Base-by-base conservation (phyloP, 1,140 invertebrate species). In the Camponotus vicinus region DNA sequence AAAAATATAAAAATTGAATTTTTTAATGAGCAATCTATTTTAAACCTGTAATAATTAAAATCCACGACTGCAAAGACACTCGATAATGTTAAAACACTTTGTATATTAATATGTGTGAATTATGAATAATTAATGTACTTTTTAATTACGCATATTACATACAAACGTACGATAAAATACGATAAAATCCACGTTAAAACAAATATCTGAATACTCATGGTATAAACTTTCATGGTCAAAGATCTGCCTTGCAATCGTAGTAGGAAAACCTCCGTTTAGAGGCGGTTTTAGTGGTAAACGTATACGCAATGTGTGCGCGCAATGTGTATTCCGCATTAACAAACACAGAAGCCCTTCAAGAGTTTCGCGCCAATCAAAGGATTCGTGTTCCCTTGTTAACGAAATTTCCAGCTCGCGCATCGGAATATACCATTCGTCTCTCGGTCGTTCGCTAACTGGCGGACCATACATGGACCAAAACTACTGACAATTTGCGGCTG, bases 361-460 rank as follows among this genome's bases (percentile, higher is more conserved):
- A 73, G 79, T 82, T 82, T 59, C 55, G 67, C 49, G 40, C 52
- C 67, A 82, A 82, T 80, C 77, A 70, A 82, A 73, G 69, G 40
- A 71, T 45, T 42, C 61, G 42, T 37, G 40, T 70, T 80, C n/a
- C 59, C 78, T 83, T 79, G 78, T 86, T 83, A 86, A 59, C 9
- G 45, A 64, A 86, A 86, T 86, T 86, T 73, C 67, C 55, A 61
- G 37, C n/a, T 40, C 67, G 52, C 61, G 40, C 40, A 45, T 82
- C 52, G 52, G 18, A 59, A 82, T 71, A 71, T 45, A 27, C 6
- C 61, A 18, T 66, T 34, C 21, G 66, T 59, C 78, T 82, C 78
- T 32, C 40, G 45, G 27, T 67, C 63, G 63, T 15, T 40, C 45
- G 18, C 69, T 73, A 73, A 70, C 37, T 61, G 79, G 21, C 79